phyloP scores from a whole-genome alignment of 2,797 vertebrate genomes.

The Falco berigora region DNA sequence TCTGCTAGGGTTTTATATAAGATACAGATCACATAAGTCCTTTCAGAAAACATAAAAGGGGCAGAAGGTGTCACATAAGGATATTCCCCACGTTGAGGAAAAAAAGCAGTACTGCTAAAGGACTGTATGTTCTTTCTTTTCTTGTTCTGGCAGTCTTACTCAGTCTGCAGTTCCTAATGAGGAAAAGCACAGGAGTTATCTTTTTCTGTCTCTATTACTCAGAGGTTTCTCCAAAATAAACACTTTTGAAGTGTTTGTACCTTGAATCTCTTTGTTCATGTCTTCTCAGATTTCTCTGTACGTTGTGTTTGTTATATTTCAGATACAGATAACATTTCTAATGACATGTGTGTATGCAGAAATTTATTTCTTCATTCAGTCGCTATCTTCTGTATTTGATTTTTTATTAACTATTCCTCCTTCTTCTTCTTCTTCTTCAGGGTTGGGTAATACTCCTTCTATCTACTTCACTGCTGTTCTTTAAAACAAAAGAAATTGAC shows the following conservation, averaged over 20 bases:
- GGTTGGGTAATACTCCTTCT: not conserved
- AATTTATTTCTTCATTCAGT: not conserved
- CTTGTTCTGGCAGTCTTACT: not conserved
- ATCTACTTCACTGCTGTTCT: not conserved
- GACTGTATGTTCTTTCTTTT: not conserved
- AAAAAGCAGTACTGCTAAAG: not conserved
- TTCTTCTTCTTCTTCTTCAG: not conserved
- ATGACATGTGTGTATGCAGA: rapidly evolving
- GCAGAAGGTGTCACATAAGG: not conserved
- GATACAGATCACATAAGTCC: not conserved
- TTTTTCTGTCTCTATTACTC: not conserved
- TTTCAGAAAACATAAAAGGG: not conserved
- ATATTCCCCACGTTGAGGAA: not conserved
- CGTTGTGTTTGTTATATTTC: not conserved
- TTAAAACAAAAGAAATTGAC: not conserved
- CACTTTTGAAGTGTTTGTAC: not conserved
- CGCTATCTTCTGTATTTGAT: not conserved
- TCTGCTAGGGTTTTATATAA: not conserved
- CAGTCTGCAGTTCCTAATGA: not conserved
- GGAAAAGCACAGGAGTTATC: not conserved
- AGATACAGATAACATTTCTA: not conserved
- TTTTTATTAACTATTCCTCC: not conserved
- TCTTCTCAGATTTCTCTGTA: not conserved
- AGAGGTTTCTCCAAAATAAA: not conserved
- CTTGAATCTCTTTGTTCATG: not conserved